Conservation (phyloP, 2,797 vertebrate species). For the Astyanax mexicanus region DNA sequence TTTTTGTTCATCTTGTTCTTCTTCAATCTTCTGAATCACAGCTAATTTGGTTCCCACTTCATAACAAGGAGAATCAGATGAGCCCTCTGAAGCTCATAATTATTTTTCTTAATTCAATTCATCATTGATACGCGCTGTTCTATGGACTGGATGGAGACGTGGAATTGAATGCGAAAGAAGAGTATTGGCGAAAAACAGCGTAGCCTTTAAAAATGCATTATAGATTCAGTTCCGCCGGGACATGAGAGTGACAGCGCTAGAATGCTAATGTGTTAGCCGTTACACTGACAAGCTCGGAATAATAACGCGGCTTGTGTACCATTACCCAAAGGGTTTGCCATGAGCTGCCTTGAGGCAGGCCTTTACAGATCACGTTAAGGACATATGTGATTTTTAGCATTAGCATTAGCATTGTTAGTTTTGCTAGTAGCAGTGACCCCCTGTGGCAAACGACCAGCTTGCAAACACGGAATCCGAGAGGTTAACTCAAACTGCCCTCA, state of each 20-base stretch:
- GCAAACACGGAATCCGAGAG: neutral
- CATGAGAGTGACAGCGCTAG: neutral
- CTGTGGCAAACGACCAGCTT: neutral
- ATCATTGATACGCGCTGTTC: slow-evolving; percentile 59
- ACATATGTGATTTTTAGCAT: slow-evolving; percentile 19
- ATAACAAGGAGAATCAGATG: slow-evolving; percentile 39
- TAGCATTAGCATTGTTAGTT: too few relatives aligned
- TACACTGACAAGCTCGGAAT: slow-evolving; percentile 5
- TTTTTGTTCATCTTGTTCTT: too few relatives aligned
- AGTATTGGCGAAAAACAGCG: neutral
- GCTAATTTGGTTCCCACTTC: slow-evolving; percentile 63
- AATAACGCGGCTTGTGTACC: neutral
- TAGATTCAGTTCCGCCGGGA: neutral
- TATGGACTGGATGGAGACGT: neutral
- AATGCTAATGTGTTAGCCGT: slow-evolving; percentile 12
- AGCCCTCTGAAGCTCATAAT: slow-evolving; percentile 51
- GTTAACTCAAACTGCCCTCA: neutral
- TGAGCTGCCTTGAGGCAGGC: neutral
- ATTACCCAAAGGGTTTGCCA: slow-evolving; percentile 16
- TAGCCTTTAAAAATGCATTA: slow-evolving; percentile 10
- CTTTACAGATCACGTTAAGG: neutral
- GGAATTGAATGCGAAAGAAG: slow-evolving; percentile 2
- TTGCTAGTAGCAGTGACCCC: too few relatives aligned
- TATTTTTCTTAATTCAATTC: slow-evolving; percentile 36
- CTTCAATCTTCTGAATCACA: slow-evolving; percentile 47